phyloP scores from a whole-genome alignment of 2,888 invertebrate species.

The Tenthredo mesomela region DNA sequence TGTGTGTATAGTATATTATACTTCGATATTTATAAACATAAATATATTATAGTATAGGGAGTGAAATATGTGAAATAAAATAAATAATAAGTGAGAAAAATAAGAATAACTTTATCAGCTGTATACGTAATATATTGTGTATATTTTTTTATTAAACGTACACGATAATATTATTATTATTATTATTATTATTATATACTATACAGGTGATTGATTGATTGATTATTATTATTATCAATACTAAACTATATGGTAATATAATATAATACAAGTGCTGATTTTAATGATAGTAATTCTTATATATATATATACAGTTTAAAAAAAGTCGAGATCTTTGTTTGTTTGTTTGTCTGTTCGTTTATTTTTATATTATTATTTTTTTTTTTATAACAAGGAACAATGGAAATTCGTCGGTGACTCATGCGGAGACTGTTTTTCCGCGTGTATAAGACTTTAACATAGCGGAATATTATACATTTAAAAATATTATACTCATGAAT shows the following conservation, averaged over 20 bases:
- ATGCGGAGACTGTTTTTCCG: background rate
- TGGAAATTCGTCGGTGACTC: slow-evolving; percentile 18
- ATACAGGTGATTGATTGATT: background rate
- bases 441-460: background rate
- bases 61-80: no score
- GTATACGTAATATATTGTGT: no score
- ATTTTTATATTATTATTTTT: background rate
- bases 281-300: no score
- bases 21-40: no score
- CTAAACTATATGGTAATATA: no score
- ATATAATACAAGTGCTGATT: background rate
- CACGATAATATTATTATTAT: background rate
- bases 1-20: no score
- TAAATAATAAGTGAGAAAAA: no score
- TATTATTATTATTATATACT: background rate
- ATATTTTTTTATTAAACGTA: no score
- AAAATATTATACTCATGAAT: background rate
- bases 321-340: background rate
- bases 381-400: background rate
- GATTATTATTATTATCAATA: background rate
- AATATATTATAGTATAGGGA: no score
- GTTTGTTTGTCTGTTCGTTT: background rate
- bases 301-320: background rate
- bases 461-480: background rate
- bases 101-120: no score